Base-by-base conservation (phyloP, 2,888 invertebrate species). In the Lapara coniferarum region DNA sequence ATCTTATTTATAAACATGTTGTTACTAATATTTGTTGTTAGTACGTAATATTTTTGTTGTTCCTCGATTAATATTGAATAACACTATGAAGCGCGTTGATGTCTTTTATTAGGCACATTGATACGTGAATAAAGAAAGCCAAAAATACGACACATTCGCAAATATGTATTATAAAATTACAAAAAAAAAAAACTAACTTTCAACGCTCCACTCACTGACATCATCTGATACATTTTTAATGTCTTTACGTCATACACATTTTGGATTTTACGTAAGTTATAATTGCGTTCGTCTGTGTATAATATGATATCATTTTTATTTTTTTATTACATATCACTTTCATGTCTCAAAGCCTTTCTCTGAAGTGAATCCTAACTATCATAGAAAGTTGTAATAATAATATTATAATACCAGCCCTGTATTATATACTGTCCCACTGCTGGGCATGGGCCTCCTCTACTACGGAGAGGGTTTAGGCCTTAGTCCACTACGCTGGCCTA, bases 51-150 rank as follows among this genome's bases (percentile, higher is more conserved):
- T 25, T 25, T 56, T 1, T 30, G 19, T 3, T 19, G 10, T 25
- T 25, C 51, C 51, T 51, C 14, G 12, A 51, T 12, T 51, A 10
- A 58, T 37, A 16, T 7, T 51, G 13, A 49, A 2, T 2, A 25
- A 25, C 1, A 25, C 1, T 2, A 25, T 25, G 1, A 69, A 72
- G 58, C 73, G 75, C 81, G 81, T 81, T 81, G 77, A 81, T 73
- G 77, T 81, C 81, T 81, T 78, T 80, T 68, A 56, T 19, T 72
- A 49, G 59, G 14, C 69, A 53, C 51, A 68, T 66, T 37, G 37
- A 37, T 8, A 37, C 5, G 37, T 7, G 37, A 6, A 37, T 3
- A 37, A 7, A 37, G 37, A 37, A 37, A 51, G 13, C 13, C 0
- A 10, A 49, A 7, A 49, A 49, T 13, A 49, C 13, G 10, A 6